A percentile compares a stretch with the other conserved stretches of the same genome.
Evolutionary conservation across 2,113 vertebrate genomes (phyloP).

Genomic region (Verasper variegatus): DNA sequence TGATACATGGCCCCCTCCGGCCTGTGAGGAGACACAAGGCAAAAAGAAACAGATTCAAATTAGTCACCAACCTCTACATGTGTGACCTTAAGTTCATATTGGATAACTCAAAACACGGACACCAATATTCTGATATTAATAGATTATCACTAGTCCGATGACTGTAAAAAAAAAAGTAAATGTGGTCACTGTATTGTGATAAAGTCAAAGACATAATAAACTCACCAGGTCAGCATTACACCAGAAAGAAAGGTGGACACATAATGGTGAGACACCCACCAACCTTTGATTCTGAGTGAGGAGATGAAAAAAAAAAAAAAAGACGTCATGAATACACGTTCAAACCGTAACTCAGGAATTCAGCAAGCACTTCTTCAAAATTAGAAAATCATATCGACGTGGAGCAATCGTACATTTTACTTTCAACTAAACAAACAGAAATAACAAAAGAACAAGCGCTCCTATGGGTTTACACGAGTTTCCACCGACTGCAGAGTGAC

Average conservation of each 20-base stretch:
- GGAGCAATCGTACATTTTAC: too few relatives aligned
- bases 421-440: not conserved
- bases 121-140: too few relatives aligned
- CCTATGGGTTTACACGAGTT: too few relatives aligned
- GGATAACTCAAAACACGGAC: too few relatives aligned
- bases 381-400: too few relatives aligned
- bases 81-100: too few relatives aligned
- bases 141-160: too few relatives aligned
- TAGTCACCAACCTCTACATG: not conserved
- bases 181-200: too few relatives aligned
- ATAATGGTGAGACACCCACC: slow-evolving; percentile 99
- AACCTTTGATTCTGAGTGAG: slow-evolving; percentile 91
- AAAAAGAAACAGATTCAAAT: not conserved
- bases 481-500: not conserved
- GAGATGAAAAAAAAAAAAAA: too few relatives aligned
- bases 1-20: slow-evolving; percentile 95
- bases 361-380: too few relatives aligned
- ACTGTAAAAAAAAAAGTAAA: too few relatives aligned
- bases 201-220: not conserved
- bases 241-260: slow-evolving; percentile 97
- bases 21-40: slow-evolving; percentile 77
- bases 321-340: not conserved
- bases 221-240: slow-evolving; percentile 98
- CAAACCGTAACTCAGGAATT: too few relatives aligned
- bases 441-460: not conserved